These are phyloP conservation scores for Anagyrus pseudococci DNA, from an alignment of 2,888 invertebrate species.

Conservation along the genomic window DNA sequence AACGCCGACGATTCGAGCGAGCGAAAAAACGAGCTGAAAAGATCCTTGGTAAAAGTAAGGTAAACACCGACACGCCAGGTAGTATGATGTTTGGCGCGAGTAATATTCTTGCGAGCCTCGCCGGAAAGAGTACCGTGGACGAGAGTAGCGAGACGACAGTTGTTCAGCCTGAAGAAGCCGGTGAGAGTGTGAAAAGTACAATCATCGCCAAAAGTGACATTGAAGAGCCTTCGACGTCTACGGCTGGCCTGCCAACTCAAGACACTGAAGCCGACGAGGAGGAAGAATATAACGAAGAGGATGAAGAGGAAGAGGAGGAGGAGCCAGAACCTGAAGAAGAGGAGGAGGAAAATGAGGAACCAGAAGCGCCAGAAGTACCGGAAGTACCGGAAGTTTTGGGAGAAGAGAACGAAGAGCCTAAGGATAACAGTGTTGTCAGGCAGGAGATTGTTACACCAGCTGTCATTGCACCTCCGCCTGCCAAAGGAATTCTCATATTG, in stretches of 20 bases:
- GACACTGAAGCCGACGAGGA: slow-evolving; percentile 42
- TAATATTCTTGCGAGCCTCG: background rate
- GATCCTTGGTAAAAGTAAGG: slow-evolving; percentile 37
- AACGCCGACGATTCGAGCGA: slow-evolving; percentile 52
- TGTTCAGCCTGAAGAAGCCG: background rate
- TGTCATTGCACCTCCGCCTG: slow-evolving; percentile 60
- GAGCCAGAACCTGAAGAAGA: slow-evolving; percentile 42
- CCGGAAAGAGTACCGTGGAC: slow-evolving; percentile 5
- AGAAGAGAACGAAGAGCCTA: slow-evolving; percentile 46
- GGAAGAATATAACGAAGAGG: slow-evolving; percentile 43
- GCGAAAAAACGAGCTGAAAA: slow-evolving; percentile 49
- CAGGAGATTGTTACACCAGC: slow-evolving; percentile 11
- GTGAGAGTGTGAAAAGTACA: background rate
- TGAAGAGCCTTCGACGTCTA: slow-evolving; percentile 18
- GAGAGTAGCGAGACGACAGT: slow-evolving; percentile 28
- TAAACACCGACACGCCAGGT: background rate
- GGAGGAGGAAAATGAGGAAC: slow-evolving; percentile 35
- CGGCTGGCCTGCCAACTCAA: slow-evolving; percentile 6
- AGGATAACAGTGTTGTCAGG: slow-evolving; percentile 40
- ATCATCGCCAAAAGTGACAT: background rate
- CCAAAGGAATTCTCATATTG: slow-evolving; percentile 67
- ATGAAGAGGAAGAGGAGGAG: slow-evolving; percentile 43
- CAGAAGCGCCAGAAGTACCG: slow-evolving; percentile 33
- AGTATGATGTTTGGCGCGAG: slow-evolving; percentile 5
- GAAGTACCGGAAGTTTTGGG: too few species aligned